Percentiles rank a stretch among this genome's conserved stretches.
Conservation (phyloP, 2,888 invertebrate genomes). For the Auanema freiburgensis region DNA sequence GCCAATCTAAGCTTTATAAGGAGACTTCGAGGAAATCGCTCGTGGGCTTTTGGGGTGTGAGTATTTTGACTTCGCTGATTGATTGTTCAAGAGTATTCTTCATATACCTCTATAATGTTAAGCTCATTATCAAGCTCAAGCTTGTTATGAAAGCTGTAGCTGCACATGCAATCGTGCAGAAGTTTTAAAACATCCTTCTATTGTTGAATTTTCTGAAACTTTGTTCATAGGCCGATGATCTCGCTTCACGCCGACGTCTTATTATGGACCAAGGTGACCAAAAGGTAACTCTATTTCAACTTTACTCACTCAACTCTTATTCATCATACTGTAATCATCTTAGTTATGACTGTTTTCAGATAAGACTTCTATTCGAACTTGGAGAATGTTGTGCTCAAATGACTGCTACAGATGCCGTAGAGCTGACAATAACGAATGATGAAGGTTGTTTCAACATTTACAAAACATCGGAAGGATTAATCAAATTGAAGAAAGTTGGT, state of each 20-base stretch:
- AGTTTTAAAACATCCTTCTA: too few species aligned
- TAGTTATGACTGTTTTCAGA: slow-evolving; percentile 18
- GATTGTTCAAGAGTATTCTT: neutral
- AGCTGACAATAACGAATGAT: slow-evolving; percentile 48
- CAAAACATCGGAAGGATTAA: slow-evolving; percentile 33
- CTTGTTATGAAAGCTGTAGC: neutral
- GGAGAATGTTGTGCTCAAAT: slow-evolving; percentile 52
- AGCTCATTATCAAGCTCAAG: neutral
- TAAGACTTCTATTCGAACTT: slow-evolving; percentile 52
- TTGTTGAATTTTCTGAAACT: neutral
- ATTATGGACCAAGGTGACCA: slow-evolving; percentile 37
- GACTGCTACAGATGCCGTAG: slow-evolving; percentile 42
- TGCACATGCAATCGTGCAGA: too few species aligned
- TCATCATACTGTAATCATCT: too few species aligned
- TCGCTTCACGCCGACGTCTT: slow-evolving; percentile 31
- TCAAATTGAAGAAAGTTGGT: slow-evolving; percentile 37
- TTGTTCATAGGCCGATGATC: slow-evolving; percentile 23
- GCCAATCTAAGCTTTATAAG: slow-evolving; percentile 14
- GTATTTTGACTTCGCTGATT: neutral
- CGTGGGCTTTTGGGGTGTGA: slow-evolving; percentile 26
- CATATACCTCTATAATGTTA: neutral
- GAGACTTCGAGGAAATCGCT: neutral
- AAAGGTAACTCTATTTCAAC: slow-evolving; percentile 22
- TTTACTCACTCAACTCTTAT: neutral
- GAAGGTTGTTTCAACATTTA: slow-evolving; percentile 37